phyloP scores from a whole-genome alignment of 2,113 vertebrate species.

The Hypocryptadius cinnamomeus region DNA sequence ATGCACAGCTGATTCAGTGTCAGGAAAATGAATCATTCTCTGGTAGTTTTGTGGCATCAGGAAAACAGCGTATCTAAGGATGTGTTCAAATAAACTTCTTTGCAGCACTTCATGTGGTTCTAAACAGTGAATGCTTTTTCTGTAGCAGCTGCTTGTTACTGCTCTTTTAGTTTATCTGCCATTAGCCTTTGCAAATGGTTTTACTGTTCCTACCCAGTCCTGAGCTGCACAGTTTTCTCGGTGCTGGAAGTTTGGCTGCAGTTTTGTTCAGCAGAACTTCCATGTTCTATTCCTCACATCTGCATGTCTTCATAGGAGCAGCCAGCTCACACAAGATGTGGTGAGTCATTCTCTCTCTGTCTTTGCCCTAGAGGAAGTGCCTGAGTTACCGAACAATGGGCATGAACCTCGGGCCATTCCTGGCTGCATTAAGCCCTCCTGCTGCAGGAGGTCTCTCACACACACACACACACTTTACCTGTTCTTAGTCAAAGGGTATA shows the following conservation, averaged over 20 bases:
- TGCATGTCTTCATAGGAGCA: not conserved
- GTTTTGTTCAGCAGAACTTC: not conserved
- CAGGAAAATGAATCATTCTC: not conserved
- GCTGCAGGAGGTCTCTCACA: not conserved
- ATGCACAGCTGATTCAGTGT: not conserved
- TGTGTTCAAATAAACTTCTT: not conserved
- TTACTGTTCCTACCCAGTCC: not conserved
- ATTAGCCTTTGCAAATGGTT: not conserved
- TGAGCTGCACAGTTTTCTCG: not conserved
- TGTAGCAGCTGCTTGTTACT: not conserved
- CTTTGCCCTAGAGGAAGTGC: not conserved
- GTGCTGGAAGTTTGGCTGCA: not conserved
- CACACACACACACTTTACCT: not conserved
- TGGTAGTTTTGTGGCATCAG: not conserved
- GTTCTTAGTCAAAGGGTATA: not conserved
- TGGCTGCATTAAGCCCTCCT: not conserved
- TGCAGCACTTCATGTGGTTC: not conserved
- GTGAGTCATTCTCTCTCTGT: not conserved
- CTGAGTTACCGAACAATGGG: not conserved
- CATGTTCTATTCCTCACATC: not conserved
- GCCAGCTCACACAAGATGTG: not conserved
- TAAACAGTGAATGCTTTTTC: not conserved
- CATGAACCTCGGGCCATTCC: fast-evolving
- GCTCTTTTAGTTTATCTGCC: not conserved
- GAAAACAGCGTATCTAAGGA: not conserved